Percentiles rank a stretch among this genome's conserved stretches.
These are phyloP conservation scores for Parapristionchus giblindavisi DNA, from an alignment of 2,888 invertebrate genomes.

Conservation along the genomic window DNA sequence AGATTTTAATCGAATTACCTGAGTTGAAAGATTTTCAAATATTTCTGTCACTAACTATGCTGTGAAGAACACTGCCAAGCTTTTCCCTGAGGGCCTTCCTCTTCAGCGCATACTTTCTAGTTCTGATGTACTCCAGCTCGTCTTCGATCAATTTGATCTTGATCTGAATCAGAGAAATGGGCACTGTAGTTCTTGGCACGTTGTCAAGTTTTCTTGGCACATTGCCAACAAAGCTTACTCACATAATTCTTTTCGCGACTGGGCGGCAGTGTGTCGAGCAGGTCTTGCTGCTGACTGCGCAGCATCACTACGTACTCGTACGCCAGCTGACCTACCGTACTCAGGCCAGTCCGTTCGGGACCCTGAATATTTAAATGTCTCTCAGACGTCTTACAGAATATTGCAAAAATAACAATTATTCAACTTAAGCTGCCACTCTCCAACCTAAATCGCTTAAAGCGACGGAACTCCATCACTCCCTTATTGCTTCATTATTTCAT, in stretches of 20 bases:
- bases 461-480: too few relatives aligned
- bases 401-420: too few relatives aligned
- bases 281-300: conserved; percentile 3
- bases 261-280: conserved; percentile 20
- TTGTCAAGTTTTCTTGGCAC: neutral
- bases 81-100: too few relatives aligned
- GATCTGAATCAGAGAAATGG: conserved; percentile 5
- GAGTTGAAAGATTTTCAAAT: too few relatives aligned
- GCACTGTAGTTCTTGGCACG: neutral
- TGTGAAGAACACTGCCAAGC: too few relatives aligned
- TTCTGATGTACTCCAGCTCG: conserved; percentile 20
- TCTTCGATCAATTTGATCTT: conserved; percentile 35
- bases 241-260: conserved; percentile 28
- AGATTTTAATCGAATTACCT: too few relatives aligned
- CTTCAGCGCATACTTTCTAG: conserved; percentile 15
- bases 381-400: too few relatives aligned
- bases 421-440: too few relatives aligned
- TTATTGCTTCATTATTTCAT: too few relatives aligned
- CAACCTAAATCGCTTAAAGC: too few relatives aligned
- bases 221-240: neutral
- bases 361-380: too few relatives aligned
- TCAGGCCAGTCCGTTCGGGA: neutral
- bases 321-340: conserved; percentile 31
- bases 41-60: too few relatives aligned
- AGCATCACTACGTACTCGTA: conserved; percentile 20